phyloP scores from a whole-genome alignment of 2,797 vertebrate genomes.

The Alectoris magna region DNA sequence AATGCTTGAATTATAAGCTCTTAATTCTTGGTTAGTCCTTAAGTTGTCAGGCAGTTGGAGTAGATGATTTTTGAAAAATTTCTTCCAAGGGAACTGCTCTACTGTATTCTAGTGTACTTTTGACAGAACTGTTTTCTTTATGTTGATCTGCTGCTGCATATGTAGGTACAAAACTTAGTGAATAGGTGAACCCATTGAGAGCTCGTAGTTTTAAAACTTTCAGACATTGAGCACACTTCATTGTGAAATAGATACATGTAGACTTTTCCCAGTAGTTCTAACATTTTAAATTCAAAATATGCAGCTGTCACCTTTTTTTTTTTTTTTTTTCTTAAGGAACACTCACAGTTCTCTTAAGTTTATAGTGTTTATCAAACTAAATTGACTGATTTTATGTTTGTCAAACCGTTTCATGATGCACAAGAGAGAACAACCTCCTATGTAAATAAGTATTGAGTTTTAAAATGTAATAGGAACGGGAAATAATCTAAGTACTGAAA shows the following conservation, averaged over 20 bases:
- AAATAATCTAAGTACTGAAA: background rate
- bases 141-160: too few relatives aligned
- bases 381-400: background rate
- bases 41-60: too few relatives aligned
- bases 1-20: too few relatives aligned
- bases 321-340: background rate
- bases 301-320: background rate
- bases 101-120: too few relatives aligned
- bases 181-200: too few relatives aligned
- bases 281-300: background rate
- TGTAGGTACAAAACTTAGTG: too few relatives aligned
- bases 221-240: accelerated
- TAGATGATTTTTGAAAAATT: too few relatives aligned
- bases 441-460: background rate
- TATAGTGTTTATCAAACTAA: background rate
- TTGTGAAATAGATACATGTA: background rate
- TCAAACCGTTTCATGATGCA: background rate
- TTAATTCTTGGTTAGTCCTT: too few relatives aligned
- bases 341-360: background rate
- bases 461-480: background rate
- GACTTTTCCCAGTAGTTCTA: background rate
- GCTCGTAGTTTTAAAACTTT: background rate
- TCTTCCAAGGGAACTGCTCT: too few relatives aligned
- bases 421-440: background rate
- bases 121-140: too few relatives aligned